Evolutionary conservation across 1,140 invertebrate genomes (phyloP).

Genomic region (Scaptomyza pallida): DNA sequence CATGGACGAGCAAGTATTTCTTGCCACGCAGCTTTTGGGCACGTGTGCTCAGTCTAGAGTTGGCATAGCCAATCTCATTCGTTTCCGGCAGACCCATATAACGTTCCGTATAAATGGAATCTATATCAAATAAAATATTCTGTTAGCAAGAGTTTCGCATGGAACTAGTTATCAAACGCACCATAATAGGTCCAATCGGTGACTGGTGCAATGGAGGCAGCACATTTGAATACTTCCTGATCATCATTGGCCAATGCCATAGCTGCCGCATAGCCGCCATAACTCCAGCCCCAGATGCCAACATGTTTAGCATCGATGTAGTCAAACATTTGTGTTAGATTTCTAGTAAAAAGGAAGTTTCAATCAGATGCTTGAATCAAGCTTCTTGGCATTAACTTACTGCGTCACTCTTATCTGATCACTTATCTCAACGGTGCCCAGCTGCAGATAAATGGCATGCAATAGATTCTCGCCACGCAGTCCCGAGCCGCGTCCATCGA

Average conservation of each 20-base stretch:
- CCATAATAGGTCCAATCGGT: constrained; percentile 95
- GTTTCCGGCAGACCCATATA: constrained; percentile 95
- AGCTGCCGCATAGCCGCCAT: constrained; percentile 94
- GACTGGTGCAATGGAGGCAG: constrained; percentile 96
- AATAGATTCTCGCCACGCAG: constrained; percentile 92
- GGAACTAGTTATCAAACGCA: constrained; percentile 83
- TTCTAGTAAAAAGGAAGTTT: constrained; percentile 79
- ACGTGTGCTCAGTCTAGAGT: constrained; percentile 89
- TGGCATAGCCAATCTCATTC: constrained; percentile 91
- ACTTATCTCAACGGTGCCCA: constrained; percentile 94
- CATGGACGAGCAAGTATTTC: constrained; percentile 94
- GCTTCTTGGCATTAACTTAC: constrained; percentile 67
- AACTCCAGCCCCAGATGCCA: constrained; percentile 96
- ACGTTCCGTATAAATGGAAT: constrained; percentile 97
- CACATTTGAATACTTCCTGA: constrained; percentile 92
- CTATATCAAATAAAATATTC: constrained; percentile 85
- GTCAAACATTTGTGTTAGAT: constrained; percentile 86
- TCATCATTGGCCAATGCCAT: constrained; percentile 92
- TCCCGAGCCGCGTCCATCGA: constrained; percentile 95
- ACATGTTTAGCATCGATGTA: constrained; percentile 89
- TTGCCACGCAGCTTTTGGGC: constrained; percentile 89
- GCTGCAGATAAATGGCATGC: constrained; percentile 92
- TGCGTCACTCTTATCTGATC: constrained; percentile 89
- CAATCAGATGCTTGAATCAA: not conserved
- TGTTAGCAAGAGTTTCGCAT: not conserved